Evolutionary conservation across 2,797 vertebrate species (phyloP).

Genomic region (Poeciliopsis paucimaculata): DNA sequence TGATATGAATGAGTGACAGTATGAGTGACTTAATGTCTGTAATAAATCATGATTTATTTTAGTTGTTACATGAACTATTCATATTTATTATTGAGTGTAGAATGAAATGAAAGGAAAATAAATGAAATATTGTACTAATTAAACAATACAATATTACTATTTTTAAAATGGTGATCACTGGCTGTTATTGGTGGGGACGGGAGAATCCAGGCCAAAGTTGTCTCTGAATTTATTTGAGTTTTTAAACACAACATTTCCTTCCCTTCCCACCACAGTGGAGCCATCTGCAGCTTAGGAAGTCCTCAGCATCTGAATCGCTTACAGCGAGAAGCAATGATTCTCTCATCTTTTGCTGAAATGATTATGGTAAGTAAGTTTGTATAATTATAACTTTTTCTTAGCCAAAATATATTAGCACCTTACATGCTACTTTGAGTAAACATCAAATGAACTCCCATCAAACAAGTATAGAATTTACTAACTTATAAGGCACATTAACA

Average conservation of each 20-base stretch:
- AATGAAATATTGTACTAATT: too few relatives aligned
- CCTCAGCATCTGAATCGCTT: conserved; percentile 71
- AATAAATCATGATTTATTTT: too few relatives aligned
- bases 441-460: neutral
- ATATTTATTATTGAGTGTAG: too few relatives aligned
- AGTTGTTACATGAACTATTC: too few relatives aligned
- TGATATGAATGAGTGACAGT: neutral
- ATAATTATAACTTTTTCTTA: neutral
- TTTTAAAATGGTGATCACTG: neutral
- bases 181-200: neutral
- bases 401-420: neutral
- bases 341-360: conserved; percentile 88
- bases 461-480: neutral
- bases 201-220: neutral
- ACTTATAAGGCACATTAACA: neutral
- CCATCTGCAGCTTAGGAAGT: conserved; percentile 20
- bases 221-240: neutral
- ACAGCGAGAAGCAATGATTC: conserved; percentile 89
- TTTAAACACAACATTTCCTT: neutral
- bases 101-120: too few relatives aligned
- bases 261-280: conserved; percentile 49
- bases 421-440: neutral
- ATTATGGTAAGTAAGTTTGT: conserved; percentile 80
- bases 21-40: too few relatives aligned
- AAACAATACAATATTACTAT: too few relatives aligned